These are phyloP conservation scores for Geopemphigus sp. DNA, from an alignment of 1,140 invertebrate genomes.

Conservation along the genomic window DNA sequence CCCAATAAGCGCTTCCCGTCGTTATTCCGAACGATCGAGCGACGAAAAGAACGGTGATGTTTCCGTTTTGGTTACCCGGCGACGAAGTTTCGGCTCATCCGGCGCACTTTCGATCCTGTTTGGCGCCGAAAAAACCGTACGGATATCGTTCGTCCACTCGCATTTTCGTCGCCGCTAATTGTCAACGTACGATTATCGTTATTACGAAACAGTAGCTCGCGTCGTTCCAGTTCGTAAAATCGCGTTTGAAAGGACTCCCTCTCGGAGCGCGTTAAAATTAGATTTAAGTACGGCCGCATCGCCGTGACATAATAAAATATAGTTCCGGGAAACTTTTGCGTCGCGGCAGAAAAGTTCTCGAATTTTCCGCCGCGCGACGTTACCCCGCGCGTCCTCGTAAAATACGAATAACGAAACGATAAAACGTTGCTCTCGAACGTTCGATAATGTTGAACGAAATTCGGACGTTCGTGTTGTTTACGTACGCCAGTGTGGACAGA, in stretches of 20 bases:
- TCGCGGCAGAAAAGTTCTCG: neutral
- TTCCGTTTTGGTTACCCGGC: no score
- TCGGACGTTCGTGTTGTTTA: neutral
- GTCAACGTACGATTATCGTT: no score
- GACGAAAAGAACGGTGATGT: no score
- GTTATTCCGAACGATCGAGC: no score
- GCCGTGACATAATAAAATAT: slow-evolving; percentile 21
- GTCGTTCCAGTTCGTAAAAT: neutral
- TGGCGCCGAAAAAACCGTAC: neutral
- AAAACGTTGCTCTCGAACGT: neutral
- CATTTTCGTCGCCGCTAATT: neutral
- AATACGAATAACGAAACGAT: neutral
- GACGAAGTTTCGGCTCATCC: no score
- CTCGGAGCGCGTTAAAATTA: slow-evolving; percentile 1
- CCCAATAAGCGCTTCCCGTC: no score
- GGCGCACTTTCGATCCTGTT: neutral
- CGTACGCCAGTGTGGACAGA: neutral
- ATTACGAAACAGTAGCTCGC: neutral
- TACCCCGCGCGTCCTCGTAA: neutral
- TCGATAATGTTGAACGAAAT: neutral
- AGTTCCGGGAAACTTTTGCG: slow-evolving; percentile 8
- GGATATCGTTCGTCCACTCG: neutral
- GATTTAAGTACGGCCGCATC: slow-evolving; percentile 1
- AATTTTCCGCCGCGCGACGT: slow-evolving; percentile 3
- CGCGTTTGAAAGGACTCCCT: neutral